Percentiles rank a stretch among this genome's conserved stretches.
These are phyloP conservation scores for Anastrepha ludens DNA, from an alignment of 1,140 invertebrate genomes.

Conservation along the genomic window DNA sequence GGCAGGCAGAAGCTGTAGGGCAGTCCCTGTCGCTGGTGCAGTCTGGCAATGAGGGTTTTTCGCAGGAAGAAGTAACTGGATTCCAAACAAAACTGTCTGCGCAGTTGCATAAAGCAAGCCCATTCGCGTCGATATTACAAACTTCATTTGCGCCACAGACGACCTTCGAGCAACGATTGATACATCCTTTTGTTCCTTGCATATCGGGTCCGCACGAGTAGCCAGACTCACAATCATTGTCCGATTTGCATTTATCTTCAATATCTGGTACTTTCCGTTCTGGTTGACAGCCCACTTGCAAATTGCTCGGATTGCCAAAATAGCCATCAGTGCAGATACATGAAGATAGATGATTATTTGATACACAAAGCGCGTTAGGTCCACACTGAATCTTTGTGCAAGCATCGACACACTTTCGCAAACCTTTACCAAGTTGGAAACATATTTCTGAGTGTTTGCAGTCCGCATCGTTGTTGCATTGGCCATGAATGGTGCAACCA, in stretches of 20 bases:
- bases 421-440: slow-evolving; percentile 85
- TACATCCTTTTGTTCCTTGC: slow-evolving; percentile 80
- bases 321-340: slow-evolving; percentile 90
- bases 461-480: slow-evolving; percentile 86
- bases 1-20: slow-evolving; percentile 80
- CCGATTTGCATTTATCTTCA: slow-evolving; percentile 78
- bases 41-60: slow-evolving; percentile 89
- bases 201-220: slow-evolving; percentile 78
- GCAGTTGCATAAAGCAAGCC: slow-evolving; percentile 85
- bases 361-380: slow-evolving; percentile 90
- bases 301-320: slow-evolving; percentile 85
- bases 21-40: slow-evolving; percentile 85
- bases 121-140: slow-evolving; percentile 81
- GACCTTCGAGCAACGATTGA: slow-evolving; percentile 85
- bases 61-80: slow-evolving; percentile 85
- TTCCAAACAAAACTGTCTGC: slow-evolving; percentile 87
- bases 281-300: slow-evolving; percentile 84
- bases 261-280: slow-evolving; percentile 76
- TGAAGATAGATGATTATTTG: slow-evolving; percentile 86
- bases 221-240: slow-evolving; percentile 82
- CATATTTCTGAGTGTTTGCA: slow-evolving; percentile 89
- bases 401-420: slow-evolving; percentile 88
- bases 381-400: slow-evolving; percentile 92
- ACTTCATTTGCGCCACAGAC: slow-evolving; percentile 88
- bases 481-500: slow-evolving; percentile 83